Percentiles rank a stretch among this genome's conserved stretches.
Conservation (phyloP, 2,797 vertebrate species). For the Arctocebus calabarensis region DNA sequence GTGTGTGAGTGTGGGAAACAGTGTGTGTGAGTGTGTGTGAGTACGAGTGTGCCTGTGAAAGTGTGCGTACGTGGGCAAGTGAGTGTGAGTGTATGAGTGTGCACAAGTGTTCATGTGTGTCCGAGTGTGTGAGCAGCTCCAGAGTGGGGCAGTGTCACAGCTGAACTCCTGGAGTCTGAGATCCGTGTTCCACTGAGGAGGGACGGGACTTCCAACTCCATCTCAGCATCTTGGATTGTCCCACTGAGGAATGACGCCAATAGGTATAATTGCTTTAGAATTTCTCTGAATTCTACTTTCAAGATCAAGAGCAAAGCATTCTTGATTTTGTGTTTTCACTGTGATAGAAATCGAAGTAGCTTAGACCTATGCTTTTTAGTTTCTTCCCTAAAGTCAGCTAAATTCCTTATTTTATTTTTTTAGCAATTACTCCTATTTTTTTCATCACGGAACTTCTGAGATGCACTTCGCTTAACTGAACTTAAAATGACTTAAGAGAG, state of each 20-base stretch:
- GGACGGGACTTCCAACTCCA: not conserved
- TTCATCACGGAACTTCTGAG: not conserved
- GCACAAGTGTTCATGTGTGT: no score
- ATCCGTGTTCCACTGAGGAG: not conserved
- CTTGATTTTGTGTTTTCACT: slow-evolving; percentile 11
- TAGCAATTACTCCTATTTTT: not conserved
- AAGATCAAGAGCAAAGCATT: not conserved
- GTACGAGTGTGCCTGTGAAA: no score
- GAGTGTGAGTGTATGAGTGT: not conserved
- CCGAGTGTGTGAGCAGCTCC: not conserved
- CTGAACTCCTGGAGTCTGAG: not conserved
- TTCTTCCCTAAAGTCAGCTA: not conserved
- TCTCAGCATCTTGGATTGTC: not conserved
- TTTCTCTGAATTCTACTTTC: slow-evolving; percentile 15
- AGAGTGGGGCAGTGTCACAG: not conserved
- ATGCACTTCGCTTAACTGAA: not conserved
- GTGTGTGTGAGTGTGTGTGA: not conserved
- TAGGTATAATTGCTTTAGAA: not conserved
- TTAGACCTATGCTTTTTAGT: not conserved
- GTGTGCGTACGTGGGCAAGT: not conserved
- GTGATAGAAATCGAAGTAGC: not conserved
- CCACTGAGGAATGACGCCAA: not conserved
- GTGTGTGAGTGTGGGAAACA: no score
- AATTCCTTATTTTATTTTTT: slow-evolving; percentile 13
- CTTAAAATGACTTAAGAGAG: not conserved